Evolutionary conservation across 2,113 vertebrate species (phyloP).

Genomic region (Gavialis gangeticus): DNA sequence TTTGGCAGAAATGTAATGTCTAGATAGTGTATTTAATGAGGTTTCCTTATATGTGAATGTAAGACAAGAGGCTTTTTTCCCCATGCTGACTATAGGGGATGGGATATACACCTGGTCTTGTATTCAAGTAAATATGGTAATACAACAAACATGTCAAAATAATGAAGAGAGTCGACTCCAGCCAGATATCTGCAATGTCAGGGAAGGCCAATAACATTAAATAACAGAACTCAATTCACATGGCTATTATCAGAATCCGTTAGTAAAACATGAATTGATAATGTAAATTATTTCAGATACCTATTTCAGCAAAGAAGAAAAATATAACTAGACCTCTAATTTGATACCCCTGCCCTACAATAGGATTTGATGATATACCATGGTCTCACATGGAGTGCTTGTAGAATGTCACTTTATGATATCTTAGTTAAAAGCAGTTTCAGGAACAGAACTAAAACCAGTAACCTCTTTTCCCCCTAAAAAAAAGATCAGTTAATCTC

Average conservation of each 20-base stretch:
- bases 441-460: background rate
- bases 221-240: too few species aligned
- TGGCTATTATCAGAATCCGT: background rate
- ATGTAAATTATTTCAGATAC: background rate
- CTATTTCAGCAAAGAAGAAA: background rate
- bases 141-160: background rate
- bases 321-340: background rate
- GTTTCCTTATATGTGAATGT: too few species aligned
- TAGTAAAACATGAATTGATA: background rate
- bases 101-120: too few species aligned
- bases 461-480: background rate
- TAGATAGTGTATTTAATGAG: too few species aligned
- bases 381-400: background rate
- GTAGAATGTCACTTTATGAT: background rate
- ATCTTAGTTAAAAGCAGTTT: background rate
- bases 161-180: background rate
- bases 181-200: background rate
- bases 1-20: too few species aligned
- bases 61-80: too few species aligned
- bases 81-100: too few species aligned
- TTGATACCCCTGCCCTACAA: background rate
- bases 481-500: background rate
- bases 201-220: too few species aligned
- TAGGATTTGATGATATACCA: background rate
- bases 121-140: too few species aligned